Evolutionary conservation across 2,113 vertebrate species (phyloP).

Genomic region (Jaculus jaculus): DNA sequence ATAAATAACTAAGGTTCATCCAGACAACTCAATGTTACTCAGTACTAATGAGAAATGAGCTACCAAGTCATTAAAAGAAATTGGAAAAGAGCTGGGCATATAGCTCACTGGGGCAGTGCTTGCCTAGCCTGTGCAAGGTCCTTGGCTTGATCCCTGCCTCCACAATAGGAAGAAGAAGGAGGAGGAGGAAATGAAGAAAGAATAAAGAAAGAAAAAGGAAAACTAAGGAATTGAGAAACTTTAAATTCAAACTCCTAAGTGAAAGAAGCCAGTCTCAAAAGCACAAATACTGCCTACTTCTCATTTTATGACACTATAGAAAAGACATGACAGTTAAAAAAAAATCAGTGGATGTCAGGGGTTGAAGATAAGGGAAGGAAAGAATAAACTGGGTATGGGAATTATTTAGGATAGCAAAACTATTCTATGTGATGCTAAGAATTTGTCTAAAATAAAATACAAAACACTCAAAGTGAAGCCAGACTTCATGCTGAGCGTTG

Average conservation of each 20-base stretch:
- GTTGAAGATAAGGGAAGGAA: not conserved
- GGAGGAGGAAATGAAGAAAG: not conserved
- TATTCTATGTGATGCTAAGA: accelerated
- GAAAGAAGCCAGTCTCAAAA: not conserved
- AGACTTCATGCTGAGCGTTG: accelerated
- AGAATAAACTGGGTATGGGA: not conserved
- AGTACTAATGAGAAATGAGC: not conserved
- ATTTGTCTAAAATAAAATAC: not conserved
- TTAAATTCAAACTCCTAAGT: not conserved
- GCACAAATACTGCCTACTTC: not conserved
- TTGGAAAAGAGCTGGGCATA: not conserved
- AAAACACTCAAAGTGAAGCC: not conserved
- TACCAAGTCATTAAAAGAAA: not conserved
- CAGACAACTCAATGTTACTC: not conserved
- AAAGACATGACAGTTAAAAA: not conserved
- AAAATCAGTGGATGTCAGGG: too few species aligned
- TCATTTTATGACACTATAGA: not conserved
- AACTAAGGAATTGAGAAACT: not conserved
- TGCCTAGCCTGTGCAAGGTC: not conserved
- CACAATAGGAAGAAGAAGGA: not conserved
- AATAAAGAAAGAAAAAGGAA: not conserved
- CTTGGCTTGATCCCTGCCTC: not conserved
- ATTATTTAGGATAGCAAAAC: not conserved
- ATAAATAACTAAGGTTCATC: not conserved
- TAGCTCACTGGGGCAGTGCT: too few species aligned